Evolutionary conservation across 2,888 invertebrate genomes (phyloP), one percentile per base, ranked within the genome.

Genomic region (Lymantria monacha): DNA sequence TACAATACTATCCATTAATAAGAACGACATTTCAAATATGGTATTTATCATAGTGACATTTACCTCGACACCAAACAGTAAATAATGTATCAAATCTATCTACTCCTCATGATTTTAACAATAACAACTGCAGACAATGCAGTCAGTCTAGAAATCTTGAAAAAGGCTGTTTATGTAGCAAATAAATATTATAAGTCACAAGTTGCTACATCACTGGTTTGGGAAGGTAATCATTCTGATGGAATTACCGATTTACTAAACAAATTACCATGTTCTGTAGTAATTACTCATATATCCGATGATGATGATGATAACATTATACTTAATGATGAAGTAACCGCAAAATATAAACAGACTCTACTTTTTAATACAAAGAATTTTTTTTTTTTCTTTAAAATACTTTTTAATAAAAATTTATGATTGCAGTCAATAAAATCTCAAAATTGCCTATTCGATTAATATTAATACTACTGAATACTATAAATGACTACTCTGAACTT

Each of bases 261-360:
- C 30, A 51, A 47, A 30, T 83, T 64, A 44, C 22, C 58, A 2
- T 76, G 81, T 0, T 52, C 69, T 14, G 66, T 79, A n/a, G n/a
- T n/a, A n/a, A n/a, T n/a, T n/a, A n/a, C n/a, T n/a, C n/a, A n/a
- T n/a, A n/a, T n/a, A n/a, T n/a, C n/a, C n/a, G n/a, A n/a, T n/a
- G n/a, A n/a, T n/a, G n/a, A n/a, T n/a, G n/a, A n/a, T n/a, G n/a
- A n/a, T n/a, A n/a, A n/a, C n/a, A n/a, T n/a, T n/a, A n/a, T n/a
- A n/a, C n/a, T n/a, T n/a, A n/a, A n/a, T 8, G 51, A 65, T 9
- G 61, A 69, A 36, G 57, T 65, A 50, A 52, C 55, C 1, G 49
- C 66, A 37, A 56, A 59, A 30, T 79, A 65, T 42, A 62, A 55
- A 33, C 84, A 83, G 67, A 75, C 76, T 0, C 59, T 85, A 12